Evolutionary conservation across 2,888 invertebrate species (phyloP), one percentile per base, ranked within the genome.

Genomic region (Calliopum simillimum): DNA sequence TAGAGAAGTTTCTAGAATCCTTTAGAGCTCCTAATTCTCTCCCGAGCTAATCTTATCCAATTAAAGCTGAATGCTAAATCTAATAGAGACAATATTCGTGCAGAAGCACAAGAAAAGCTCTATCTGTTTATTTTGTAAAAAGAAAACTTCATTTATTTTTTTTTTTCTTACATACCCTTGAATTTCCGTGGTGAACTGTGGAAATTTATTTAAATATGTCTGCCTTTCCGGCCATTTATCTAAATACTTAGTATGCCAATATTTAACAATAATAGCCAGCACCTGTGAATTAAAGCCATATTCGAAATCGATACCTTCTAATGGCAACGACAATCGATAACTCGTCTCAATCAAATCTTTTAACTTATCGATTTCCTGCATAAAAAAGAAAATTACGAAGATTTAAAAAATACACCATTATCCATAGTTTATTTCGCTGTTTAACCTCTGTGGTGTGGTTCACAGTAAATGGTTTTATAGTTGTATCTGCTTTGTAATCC

Each of bases 221-320:
- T 94, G 91, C 11, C 93, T 87, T 67, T 90, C 88, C 16, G 84
- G 80, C 93, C 93, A 94, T 44, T 86, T 86, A 67, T 88, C 87
- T 77, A 94, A 89, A 83, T 94, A 96, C 59, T 89, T 88, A 25
- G 90, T 90, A 14, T 88, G 89, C 98, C 98, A 98, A 83, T 93
- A 93, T 12, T 92, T 88, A 0, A 93, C 83, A 4, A 96, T 87
- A 76, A 89, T 88, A 6, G 88, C 87, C 8, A 96, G 84, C 63
- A 91, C 91, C 47, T 90, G 87, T 0, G 91, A 87, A 79, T 94
- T 93, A 81, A 96, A 92, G 1, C 97, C 97, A 80, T 96, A 96
- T 72, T 91, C 89, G 85, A 95, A 96, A 4, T 89, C 89, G 0
- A 88, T 86, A 62, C 89, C 89, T 81, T 93, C 91, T 47, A 94